Percentiles rank a stretch among this genome's conserved stretches.
Evolutionary conservation across 2,888 invertebrate species (phyloP).

Genomic region (Tipula helvola): DNA sequence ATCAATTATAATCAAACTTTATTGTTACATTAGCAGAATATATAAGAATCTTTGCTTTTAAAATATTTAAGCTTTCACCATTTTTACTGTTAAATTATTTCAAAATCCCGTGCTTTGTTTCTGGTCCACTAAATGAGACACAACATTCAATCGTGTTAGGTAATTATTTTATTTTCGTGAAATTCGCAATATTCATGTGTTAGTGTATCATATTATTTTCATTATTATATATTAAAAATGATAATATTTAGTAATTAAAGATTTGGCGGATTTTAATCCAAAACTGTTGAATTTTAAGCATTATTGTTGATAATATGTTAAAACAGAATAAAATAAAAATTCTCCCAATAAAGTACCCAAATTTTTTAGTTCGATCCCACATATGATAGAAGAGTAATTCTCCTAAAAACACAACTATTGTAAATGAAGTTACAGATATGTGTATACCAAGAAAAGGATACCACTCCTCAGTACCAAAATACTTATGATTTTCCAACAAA

Average conservation of each 20-base stretch:
- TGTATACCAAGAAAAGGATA: background rate
- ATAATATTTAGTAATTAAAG: background rate
- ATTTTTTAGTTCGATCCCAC: background rate
- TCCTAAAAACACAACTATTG: background rate
- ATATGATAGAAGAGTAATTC: background rate
- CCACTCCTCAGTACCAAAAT: background rate
- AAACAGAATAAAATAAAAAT: background rate
- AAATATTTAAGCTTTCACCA: too few relatives aligned
- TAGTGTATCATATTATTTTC: too few relatives aligned
- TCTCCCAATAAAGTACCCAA: background rate
- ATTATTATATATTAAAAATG: too few relatives aligned
- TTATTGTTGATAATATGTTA: background rate
- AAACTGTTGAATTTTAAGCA: background rate
- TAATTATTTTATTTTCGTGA: too few relatives aligned
- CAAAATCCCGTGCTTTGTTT: too few relatives aligned
- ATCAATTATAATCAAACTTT: too few relatives aligned
- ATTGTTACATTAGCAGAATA: too few relatives aligned
- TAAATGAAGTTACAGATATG: background rate
- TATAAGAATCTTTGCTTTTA: too few relatives aligned
- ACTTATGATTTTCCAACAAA: background rate
- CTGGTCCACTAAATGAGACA: too few relatives aligned
- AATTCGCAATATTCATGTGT: too few relatives aligned
- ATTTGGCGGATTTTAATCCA: background rate
- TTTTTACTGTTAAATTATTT: too few relatives aligned
- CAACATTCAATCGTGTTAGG: too few relatives aligned